Evolutionary conservation across 2,797 vertebrate genomes (phyloP).

Genomic region (Ptychobarbus kaznakovi): DNA sequence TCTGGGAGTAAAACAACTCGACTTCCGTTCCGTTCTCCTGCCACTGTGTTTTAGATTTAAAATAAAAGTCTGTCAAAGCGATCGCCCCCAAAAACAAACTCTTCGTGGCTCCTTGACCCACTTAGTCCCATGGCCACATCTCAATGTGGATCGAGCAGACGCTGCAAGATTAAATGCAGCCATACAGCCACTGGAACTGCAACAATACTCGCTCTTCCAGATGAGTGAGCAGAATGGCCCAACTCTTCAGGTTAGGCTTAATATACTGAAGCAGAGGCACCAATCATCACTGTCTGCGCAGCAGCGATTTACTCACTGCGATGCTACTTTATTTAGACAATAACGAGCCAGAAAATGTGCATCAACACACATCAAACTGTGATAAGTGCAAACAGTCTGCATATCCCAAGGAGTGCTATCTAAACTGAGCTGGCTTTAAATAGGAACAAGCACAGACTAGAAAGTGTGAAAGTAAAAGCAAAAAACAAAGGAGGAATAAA

Average conservation of each 20-base stretch:
- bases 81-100: constrained; percentile 28
- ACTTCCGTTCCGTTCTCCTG: constrained; percentile 15
- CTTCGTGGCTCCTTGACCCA: constrained; percentile 32
- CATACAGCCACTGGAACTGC: constrained; percentile 22
- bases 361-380: constrained; percentile 29
- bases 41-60: constrained; percentile 16
- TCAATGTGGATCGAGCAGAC: constrained; percentile 24
- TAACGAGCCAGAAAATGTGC: constrained; percentile 19
- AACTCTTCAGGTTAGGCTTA: constrained; percentile 23
- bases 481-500: constrained; percentile 4
- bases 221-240: constrained; percentile 44
- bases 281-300: constrained; percentile 29
- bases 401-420: constrained; percentile 5
- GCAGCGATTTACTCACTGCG: constrained; percentile 14
- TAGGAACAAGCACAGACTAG: constrained; percentile 47
- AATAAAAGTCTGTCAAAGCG: constrained; percentile 18
- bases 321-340: constrained; percentile 40
- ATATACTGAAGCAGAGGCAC: constrained; percentile 30
- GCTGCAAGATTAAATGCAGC: constrained; percentile 32
- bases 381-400: constrained; percentile 37
- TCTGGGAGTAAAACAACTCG: constrained; percentile 26
- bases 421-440: constrained; percentile 24
- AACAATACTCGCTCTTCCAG: constrained; percentile 39
- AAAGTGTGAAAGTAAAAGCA: constrained; percentile 55
- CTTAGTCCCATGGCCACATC: constrained; percentile 35